phyloP scores from a whole-genome alignment of 2,113 vertebrate species.

The Ailurus styani region DNA sequence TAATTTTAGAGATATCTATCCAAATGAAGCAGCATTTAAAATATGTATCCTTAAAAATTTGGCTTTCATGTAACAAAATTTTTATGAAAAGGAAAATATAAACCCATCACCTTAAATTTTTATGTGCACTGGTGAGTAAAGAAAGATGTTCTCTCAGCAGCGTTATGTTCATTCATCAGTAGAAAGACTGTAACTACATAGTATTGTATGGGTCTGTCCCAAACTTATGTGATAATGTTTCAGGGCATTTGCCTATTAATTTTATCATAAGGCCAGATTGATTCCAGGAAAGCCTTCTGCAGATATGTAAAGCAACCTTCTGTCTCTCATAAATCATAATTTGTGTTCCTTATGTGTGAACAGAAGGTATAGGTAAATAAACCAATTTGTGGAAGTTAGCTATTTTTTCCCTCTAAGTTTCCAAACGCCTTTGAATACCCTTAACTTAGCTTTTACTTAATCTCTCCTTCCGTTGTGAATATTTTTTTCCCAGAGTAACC shows the following conservation, averaged over 20 bases:
- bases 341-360: conserved; percentile 68
- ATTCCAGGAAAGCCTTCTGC: conserved; percentile 49
- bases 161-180: not conserved
- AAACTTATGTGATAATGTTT: not conserved
- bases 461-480: not conserved
- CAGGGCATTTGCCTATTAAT: not conserved
- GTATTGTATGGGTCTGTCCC: not conserved
- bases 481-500: not conserved
- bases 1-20: not conserved
- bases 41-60: not conserved
- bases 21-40: not conserved
- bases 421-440: not conserved
- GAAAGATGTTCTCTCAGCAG: not conserved
- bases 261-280: conserved; percentile 44
- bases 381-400: conserved; percentile 53
- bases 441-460: not conserved
- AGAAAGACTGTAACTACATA: not conserved
- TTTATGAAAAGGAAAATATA: not conserved
- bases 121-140: not conserved
- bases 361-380: conserved; percentile 73
- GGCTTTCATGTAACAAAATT: not conserved
- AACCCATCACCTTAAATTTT: not conserved
- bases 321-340: conserved; percentile 71
- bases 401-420: conserved; percentile 40
- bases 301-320: conserved; percentile 68